These are phyloP conservation scores for Shinisaurus crocodilurus DNA, from an alignment of 2,113 vertebrate species.

Conservation along the genomic window DNA sequence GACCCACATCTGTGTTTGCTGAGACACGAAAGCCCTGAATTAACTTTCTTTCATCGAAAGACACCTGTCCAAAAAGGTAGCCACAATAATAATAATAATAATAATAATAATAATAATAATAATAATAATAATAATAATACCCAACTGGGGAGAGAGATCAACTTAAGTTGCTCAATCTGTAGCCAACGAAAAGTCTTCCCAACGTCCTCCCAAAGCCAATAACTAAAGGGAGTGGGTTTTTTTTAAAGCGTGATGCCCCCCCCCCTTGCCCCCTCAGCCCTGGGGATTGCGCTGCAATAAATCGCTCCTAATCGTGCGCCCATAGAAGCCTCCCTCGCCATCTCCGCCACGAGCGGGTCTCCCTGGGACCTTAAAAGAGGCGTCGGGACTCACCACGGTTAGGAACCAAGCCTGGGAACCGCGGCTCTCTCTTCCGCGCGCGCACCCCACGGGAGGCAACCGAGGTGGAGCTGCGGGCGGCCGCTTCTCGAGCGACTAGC, in stretches of 20 bases:
- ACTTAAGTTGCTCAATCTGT: not conserved
- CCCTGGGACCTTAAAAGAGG: not conserved
- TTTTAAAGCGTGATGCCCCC: not conserved
- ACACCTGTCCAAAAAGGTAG: not conserved
- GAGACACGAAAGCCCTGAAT: too few relatives aligned
- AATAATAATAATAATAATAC: too few relatives aligned
- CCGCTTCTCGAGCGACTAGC: not conserved
- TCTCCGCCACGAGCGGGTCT: too few relatives aligned
- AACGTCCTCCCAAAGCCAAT: not conserved
- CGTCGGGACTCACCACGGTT: not conserved
- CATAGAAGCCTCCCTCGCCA: too few relatives aligned
- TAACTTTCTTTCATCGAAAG: not conserved
- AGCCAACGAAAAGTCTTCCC: not conserved
- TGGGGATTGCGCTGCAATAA: not conserved
- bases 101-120: too few relatives aligned
- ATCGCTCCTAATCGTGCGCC: not conserved
- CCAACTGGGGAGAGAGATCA: not conserved
- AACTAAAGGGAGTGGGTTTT: not conserved
- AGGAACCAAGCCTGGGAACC: not conserved
- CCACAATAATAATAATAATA: too few relatives aligned
- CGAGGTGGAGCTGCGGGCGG: not conserved
- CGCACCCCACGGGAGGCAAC: not conserved
- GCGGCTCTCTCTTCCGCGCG: not conserved
- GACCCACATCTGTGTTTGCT: not conserved
- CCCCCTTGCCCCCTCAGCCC: not conserved